phyloP scores from a whole-genome alignment of 1,140 invertebrate species.

The Drosophila kepulauana region DNA sequence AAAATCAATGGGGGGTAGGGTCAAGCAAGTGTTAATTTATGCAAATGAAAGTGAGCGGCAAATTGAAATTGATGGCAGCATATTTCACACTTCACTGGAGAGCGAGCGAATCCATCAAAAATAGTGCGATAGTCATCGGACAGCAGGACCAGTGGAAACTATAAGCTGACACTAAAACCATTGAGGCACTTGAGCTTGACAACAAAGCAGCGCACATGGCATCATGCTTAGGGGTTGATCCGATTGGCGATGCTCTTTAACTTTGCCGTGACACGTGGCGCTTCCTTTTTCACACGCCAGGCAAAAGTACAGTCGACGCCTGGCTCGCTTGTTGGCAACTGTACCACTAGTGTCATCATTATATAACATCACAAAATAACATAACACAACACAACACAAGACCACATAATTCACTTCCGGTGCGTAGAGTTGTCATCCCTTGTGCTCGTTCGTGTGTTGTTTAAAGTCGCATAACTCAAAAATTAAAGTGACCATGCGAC shows the following conservation, averaged over 20 bases:
- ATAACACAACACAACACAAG: slow-evolving; percentile 73
- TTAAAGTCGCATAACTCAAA: slow-evolving; percentile 82
- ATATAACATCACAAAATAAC: slow-evolving; percentile 72
- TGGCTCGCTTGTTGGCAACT: slow-evolving; percentile 29
- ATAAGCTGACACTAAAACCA: slow-evolving; percentile 81
- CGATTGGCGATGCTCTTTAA: slow-evolving; percentile 66
- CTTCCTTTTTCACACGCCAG: slow-evolving; percentile 70
- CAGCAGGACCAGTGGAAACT: slow-evolving; percentile 70
- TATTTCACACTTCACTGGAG: slow-evolving; percentile 69
- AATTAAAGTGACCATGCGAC: slow-evolving; percentile 83
- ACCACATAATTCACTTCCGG: slow-evolving; percentile 79
- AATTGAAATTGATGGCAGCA: slow-evolving; percentile 24
- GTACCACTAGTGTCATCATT: slow-evolving; percentile 66
- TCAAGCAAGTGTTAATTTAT: slow-evolving; percentile 39
- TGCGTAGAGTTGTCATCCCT: slow-evolving; percentile 12
- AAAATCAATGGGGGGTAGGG: neutral
- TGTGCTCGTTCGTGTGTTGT: slow-evolving; percentile 26
- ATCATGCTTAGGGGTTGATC: slow-evolving; percentile 47
- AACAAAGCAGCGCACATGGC: slow-evolving; percentile 34
- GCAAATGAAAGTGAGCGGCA: slow-evolving; percentile 28
- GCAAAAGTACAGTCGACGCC: slow-evolving; percentile 65
- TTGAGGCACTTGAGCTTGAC: slow-evolving; percentile 67
- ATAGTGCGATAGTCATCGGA: slow-evolving; percentile 59
- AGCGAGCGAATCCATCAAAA: slow-evolving; percentile 46
- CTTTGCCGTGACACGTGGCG: slow-evolving; percentile 66